A percentile compares a stretch with the other conserved stretches of the same genome.
Conservation (phyloP, 1,140 invertebrate species). For the Panulirus ornatus region DNA sequence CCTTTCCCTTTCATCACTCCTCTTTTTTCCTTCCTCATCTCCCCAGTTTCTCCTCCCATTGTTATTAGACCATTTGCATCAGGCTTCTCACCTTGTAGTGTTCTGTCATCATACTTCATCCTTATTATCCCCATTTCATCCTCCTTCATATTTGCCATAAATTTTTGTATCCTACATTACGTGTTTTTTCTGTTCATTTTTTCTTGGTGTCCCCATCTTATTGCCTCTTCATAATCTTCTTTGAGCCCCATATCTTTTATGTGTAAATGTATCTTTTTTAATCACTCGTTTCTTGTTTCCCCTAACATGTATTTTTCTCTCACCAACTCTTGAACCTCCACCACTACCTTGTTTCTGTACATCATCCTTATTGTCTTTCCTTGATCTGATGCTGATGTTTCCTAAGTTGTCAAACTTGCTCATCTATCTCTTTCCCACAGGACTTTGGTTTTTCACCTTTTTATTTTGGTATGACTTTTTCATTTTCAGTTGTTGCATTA, state of each 20-base stretch:
- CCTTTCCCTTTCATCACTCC: not conserved
- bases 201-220: no score
- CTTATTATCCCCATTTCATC: no score
- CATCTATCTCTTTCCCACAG: slow-evolving; percentile 38
- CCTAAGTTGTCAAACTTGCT: not conserved
- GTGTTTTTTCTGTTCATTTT: no score
- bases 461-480: slow-evolving; percentile 6
- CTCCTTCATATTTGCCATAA: no score
- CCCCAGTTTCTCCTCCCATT: not conserved
- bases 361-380: not conserved
- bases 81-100: no score
- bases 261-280: no score
- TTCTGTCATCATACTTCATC: no score
- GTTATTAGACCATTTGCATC: no score
- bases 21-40: not conserved
- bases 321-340: not conserved
- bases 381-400: not conserved
- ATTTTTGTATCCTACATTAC: not conserved
- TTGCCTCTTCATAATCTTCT: no score
- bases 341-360: not conserved
- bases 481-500: slow-evolving; percentile 55
- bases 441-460: slow-evolving; percentile 48
- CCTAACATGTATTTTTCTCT: not conserved
- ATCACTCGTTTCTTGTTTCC: not conserved
- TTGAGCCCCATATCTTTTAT: no score